phyloP scores from a whole-genome alignment of 2,113 vertebrate species.

The Channa argus region DNA sequence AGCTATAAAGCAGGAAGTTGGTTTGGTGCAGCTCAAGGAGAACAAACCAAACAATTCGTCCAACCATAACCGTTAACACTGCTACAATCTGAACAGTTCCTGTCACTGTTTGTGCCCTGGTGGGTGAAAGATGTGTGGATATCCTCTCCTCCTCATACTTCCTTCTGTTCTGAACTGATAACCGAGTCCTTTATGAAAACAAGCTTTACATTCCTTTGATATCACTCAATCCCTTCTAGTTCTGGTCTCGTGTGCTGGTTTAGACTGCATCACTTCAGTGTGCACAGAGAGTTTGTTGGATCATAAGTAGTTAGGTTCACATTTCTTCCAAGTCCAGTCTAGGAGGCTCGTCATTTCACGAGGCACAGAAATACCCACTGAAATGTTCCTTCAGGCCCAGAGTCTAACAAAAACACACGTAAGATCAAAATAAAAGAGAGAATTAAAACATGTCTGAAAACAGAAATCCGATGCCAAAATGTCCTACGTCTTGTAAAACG shows the following conservation, averaged over 20 bases:
- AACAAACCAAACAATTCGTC: too few species aligned
- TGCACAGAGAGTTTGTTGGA: not conserved
- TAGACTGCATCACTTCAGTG: not conserved
- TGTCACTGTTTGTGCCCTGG: not conserved
- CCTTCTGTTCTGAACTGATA: constrained; percentile 70
- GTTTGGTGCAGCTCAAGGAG: not conserved
- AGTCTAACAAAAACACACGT: too few species aligned
- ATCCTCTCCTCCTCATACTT: constrained; percentile 68
- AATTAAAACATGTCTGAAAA: too few species aligned
- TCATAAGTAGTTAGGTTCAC: too few species aligned
- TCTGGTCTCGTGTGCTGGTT: not conserved
- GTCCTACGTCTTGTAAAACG: too few species aligned
- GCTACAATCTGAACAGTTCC: constrained; percentile 2
- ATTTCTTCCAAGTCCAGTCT: too few species aligned
- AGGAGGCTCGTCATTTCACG: too few species aligned
- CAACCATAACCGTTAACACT: not conserved
- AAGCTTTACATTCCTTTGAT: constrained; percentile 42
- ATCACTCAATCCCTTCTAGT: not conserved
- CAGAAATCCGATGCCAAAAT: too few species aligned
- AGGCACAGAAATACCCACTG: too few species aligned
- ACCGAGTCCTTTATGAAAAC: constrained; percentile 40
- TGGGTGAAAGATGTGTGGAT: constrained; percentile 48
- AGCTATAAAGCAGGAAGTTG: not conserved
- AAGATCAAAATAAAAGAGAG: too few species aligned
- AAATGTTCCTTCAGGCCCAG: too few species aligned